Evolutionary conservation across 2,888 invertebrate genomes (phyloP).

Genomic region (Eupithecia exiguata): DNA sequence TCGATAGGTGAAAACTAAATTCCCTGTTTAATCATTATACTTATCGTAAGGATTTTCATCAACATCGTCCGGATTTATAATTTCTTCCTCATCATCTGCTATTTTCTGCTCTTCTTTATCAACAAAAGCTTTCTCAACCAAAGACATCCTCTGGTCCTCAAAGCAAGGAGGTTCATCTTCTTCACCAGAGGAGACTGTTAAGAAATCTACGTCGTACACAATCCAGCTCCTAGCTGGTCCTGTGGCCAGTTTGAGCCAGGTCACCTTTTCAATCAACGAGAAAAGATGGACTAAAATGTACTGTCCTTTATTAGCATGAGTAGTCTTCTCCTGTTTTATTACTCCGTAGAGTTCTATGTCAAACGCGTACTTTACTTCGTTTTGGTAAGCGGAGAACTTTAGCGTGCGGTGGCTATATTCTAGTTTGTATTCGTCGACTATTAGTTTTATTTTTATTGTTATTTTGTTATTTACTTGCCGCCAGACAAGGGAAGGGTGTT

Average conservation of each 20-base stretch:
- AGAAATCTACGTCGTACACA: slow-evolving; percentile 65
- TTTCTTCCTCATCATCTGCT: slow-evolving; percentile 54
- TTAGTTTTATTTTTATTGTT: slow-evolving; percentile 66
- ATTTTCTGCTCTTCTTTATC: slow-evolving; percentile 57
- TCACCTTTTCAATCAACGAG: slow-evolving; percentile 59
- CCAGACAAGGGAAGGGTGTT: slow-evolving; percentile 71
- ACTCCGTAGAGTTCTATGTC: slow-evolving; percentile 71
- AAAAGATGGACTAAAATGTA: slow-evolving; percentile 65
- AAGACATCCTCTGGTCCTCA: slow-evolving; percentile 30
- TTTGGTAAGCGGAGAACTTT: slow-evolving; percentile 56
- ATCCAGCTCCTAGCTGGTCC: slow-evolving; percentile 67
- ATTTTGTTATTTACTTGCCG: slow-evolving; percentile 62
- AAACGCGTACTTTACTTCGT: slow-evolving; percentile 65
- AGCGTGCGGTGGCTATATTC: slow-evolving; percentile 57
- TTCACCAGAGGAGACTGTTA: slow-evolving; percentile 68
- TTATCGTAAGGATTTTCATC: slow-evolving; percentile 23
- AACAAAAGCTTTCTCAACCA: slow-evolving; percentile 28
- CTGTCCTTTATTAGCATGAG: slow-evolving; percentile 67
- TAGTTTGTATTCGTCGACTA: slow-evolving; percentile 64
- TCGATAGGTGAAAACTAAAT: background rate
- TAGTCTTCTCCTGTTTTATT: slow-evolving; percentile 53
- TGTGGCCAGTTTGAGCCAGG: slow-evolving; percentile 67
- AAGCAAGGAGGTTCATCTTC: slow-evolving; percentile 59
- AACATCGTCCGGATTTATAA: slow-evolving; percentile 11
- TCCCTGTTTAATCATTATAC: slow-evolving; percentile 9